These are phyloP conservation scores for Florisuga fusca DNA, from an alignment of 2,797 vertebrate genomes.

Conservation along the genomic window DNA sequence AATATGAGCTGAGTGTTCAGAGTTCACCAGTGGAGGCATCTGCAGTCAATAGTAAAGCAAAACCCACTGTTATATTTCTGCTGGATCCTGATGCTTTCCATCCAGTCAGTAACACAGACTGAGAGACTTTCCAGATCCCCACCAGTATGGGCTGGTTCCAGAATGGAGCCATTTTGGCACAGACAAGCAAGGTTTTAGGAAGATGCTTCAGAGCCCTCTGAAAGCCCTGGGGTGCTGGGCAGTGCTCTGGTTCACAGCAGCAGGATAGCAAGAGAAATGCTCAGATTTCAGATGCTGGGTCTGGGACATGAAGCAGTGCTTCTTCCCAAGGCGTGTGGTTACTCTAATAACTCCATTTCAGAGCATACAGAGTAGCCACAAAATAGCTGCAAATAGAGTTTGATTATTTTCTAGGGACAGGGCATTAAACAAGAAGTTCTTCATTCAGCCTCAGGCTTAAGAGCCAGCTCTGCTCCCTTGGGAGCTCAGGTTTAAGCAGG, in stretches of 20 bases:
- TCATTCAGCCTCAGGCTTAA: background rate
- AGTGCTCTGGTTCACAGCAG: background rate
- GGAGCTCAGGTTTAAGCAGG: background rate
- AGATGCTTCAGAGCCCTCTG: background rate
- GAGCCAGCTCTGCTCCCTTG: background rate
- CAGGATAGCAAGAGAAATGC: background rate
- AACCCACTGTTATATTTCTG: background rate
- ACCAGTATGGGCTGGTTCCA: background rate
- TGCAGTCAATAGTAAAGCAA: background rate
- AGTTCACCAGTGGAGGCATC: background rate
- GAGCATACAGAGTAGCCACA: background rate
- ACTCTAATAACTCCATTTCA: background rate
- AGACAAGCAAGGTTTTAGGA: background rate
- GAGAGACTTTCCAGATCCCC: constrained; percentile 8
- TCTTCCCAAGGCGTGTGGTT: background rate
- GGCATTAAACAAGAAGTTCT: background rate
- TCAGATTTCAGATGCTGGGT: background rate
- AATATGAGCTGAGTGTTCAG: background rate
- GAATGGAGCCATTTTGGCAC: background rate
- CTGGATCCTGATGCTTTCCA: background rate
- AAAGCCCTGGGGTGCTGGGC: constrained; percentile 1
- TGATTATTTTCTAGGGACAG: background rate
- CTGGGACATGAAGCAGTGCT: background rate
- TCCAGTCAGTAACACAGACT: background rate
- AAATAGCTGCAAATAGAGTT: background rate